Conservation (phyloP, 1,140 invertebrate species). For the Anoplophora glabripennis region DNA sequence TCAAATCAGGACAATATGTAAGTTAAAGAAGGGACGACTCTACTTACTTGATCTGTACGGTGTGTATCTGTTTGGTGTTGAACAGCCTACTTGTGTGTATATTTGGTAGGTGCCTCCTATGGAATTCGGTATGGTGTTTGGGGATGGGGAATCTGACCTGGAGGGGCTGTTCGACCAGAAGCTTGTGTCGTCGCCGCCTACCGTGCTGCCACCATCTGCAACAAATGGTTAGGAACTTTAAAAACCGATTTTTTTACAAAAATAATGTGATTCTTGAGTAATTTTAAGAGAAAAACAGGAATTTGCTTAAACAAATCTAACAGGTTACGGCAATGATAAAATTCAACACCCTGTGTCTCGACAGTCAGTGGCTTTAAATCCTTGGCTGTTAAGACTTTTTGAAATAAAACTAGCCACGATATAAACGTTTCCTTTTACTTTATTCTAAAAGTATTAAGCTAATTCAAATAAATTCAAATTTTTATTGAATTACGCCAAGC, state of each 20-base stretch:
- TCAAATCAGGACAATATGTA: neutral
- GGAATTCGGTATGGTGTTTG: slow-evolving; percentile 33
- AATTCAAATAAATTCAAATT: no score
- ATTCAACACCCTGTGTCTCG: no score
- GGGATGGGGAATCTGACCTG: slow-evolving; percentile 44
- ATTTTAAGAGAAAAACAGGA: no score
- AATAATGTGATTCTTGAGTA: no score
- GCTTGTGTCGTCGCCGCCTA: slow-evolving; percentile 43
- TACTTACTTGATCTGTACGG: slow-evolving; percentile 38
- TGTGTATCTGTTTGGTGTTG: slow-evolving; percentile 32
- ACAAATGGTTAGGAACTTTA: slow-evolving; percentile 5
- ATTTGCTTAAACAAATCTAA: no score
- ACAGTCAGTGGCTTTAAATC: no score
- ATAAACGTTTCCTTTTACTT: no score
- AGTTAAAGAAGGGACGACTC: neutral
- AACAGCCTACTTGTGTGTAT: slow-evolving; percentile 36
- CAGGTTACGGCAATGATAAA: no score
- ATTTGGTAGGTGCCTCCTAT: slow-evolving; percentile 39
- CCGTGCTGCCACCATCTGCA: slow-evolving; percentile 38
- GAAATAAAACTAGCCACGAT: no score
- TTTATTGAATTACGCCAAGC: no score
- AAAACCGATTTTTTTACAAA: neutral
- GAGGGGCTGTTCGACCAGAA: slow-evolving; percentile 46
- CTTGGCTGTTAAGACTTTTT: no score
- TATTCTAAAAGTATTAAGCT: no score